Base-by-base conservation (phyloP, 1,140 invertebrate genomes). In the Atta colombica region DNA sequence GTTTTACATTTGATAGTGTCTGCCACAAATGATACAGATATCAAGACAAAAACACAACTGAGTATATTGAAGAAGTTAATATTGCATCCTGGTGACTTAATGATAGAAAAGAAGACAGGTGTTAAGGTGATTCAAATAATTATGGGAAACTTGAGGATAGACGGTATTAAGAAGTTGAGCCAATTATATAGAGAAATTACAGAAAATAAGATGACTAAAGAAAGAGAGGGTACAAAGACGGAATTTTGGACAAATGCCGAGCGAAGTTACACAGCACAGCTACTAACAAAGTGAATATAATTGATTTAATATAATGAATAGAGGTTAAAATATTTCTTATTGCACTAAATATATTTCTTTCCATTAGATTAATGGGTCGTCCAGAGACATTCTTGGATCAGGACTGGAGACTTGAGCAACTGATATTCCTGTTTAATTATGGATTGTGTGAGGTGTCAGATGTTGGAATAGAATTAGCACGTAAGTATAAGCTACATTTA, bases 71-170 rank as follows among this genome's bases (percentile, higher is more conserved):
- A 97, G 77, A 97, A 96, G 91, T 92, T 98, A 5, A 93, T 97
- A 39, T 95, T 97, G 51, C 94, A 96, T 93, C 97, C 97, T 7
- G 97, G 97, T 2, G 96, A 96, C 91, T 96, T 97, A 85, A 96
- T 97, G 94, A 97, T 97, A 87, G 96, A 97, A 91, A 97, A 97
- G 93, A 96, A 96, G 45, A 97, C 97, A 45, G 96, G 96, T 35
- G 96, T 96, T 16, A 97, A 96, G 88, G 86, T 97, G 63, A 92
- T 97, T 3, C 96, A 97, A 92, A 94, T 96, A 35, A 95, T 97
- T 55, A 96, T 96, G n/a, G 93, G 94, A 14, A 96, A 96, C 92
- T 94, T 97, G 75, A 95, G 96, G 75, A 89, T 91, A n/a, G 96
- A 96, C 75, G 96, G 96, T 63, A 95, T 97, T 0, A 96, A 96